Evolutionary conservation across 2,888 invertebrate genomes (phyloP).

Genomic region (Hemicrepidius hirtus): DNA sequence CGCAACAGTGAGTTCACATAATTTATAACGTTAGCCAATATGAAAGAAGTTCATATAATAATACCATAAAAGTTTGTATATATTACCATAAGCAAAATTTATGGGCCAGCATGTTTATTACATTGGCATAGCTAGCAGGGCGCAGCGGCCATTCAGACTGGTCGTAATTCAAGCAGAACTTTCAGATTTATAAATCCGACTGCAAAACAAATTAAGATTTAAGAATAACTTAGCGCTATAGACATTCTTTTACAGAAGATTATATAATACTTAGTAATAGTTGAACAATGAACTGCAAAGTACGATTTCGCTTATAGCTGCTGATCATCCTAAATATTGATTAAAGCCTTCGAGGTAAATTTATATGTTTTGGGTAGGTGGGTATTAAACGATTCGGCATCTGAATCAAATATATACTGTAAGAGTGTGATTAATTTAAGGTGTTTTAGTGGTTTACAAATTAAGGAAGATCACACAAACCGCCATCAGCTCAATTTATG

Average conservation of each 20-base stretch:
- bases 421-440: not conserved
- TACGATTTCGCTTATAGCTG: too few relatives aligned
- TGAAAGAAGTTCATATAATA: conserved; percentile 63
- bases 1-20: conserved; percentile 48
- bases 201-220: conserved; percentile 53
- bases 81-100: conserved; percentile 63
- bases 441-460: conserved; percentile 30
- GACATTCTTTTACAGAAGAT: conserved; percentile 23
- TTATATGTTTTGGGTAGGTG: too few relatives aligned
- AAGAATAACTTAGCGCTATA: conserved; percentile 56
- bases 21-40: conserved; percentile 55
- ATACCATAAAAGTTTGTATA: conserved; percentile 64
- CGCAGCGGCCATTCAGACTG: conserved; percentile 51
- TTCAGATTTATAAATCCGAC: conserved; percentile 51
- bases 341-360: not conserved
- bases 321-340: not conserved
- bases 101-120: conserved; percentile 61
- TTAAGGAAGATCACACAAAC: conserved; percentile 37
- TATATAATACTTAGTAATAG: too few relatives aligned
- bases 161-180: conserved; percentile 54
- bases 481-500: conserved; percentile 32
- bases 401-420: too few relatives aligned
- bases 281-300: too few relatives aligned
- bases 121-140: conserved; percentile 56
- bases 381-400: too few relatives aligned